Evolutionary conservation across 1,140 invertebrate genomes (phyloP).

Genomic region (Aphelenchoides fujianensis): DNA sequence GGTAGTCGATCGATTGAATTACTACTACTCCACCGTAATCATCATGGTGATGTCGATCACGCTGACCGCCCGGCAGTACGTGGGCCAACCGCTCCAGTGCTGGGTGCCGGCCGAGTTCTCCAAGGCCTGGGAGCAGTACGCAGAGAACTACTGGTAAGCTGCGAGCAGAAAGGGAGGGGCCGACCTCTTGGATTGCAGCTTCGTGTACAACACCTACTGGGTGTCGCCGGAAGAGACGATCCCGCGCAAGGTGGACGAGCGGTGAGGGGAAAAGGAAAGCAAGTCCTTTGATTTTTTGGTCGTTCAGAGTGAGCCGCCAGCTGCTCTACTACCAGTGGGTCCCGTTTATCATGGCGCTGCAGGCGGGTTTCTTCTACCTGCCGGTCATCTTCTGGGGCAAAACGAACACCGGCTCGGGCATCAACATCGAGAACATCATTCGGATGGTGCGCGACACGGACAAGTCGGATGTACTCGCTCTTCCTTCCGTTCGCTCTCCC

Average conservation of each 20-base stretch:
- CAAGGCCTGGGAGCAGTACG: conserved; percentile 51
- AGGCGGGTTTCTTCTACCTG: conserved; percentile 67
- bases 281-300: neutral
- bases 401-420: conserved; percentile 43
- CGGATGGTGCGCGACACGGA: conserved; percentile 47
- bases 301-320: conserved; percentile 50
- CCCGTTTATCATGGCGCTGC: conserved; percentile 63
- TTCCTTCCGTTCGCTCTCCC: conserved; percentile 14
- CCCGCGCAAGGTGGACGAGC: conserved; percentile 41
- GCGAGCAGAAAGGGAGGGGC: too few relatives aligned
- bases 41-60: conserved; percentile 64
- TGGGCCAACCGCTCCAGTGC: conserved; percentile 59
- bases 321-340: conserved; percentile 66
- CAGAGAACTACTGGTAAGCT: conserved; percentile 59
- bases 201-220: conserved; percentile 63
- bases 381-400: conserved; percentile 65
- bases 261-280: conserved; percentile 20
- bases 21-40: conserved; percentile 66
- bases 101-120: conserved; percentile 63
- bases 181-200: conserved; percentile 47
- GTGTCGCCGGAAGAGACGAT: conserved; percentile 51
- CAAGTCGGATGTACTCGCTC: conserved; percentile 29
- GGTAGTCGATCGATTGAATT: conserved; percentile 66
- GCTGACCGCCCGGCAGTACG: conserved; percentile 52
- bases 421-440: conserved; percentile 53